Evolutionary conservation across 37 sponge, comb jelly and placozoan genomes (phyloP).

Genomic region (Chondrosia reniformis): DNA sequence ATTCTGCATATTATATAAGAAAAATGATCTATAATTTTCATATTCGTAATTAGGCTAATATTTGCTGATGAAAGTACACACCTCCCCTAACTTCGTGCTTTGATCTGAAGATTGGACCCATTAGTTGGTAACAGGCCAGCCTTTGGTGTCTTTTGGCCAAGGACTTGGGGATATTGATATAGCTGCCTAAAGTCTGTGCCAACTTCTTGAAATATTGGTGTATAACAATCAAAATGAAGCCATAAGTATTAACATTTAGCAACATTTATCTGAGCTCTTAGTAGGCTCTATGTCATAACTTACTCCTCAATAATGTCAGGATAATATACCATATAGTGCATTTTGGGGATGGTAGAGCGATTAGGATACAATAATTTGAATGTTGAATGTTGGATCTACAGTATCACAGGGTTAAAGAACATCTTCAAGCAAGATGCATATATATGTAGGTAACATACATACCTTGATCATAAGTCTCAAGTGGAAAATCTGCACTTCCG

Average conservation of each 20-base stretch:
- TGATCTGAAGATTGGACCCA: no score
- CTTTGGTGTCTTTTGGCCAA: constrained; percentile 40
- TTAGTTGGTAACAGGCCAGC: constrained; percentile 42
- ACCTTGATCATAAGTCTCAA: constrained; percentile 18
- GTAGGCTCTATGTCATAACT: background rate
- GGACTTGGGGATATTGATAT: constrained; percentile 22
- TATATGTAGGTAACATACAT: no score
- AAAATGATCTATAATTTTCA: no score
- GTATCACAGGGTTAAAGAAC: no score
- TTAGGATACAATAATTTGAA: constrained; percentile 50
- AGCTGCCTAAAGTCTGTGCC: background rate
- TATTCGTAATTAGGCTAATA: no score
- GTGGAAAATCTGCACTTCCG: constrained; percentile 2
- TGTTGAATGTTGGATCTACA: constrained; percentile 26
- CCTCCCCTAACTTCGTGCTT: no score
- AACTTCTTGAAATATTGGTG: constrained; percentile 33
- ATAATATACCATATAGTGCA: constrained; percentile 57
- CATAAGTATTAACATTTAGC: constrained; percentile 30
- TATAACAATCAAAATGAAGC: constrained; percentile 59
- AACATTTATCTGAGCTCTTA: constrained; percentile 37
- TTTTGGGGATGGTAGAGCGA: constrained; percentile 31
- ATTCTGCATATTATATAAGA: no score
- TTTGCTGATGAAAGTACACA: no score
- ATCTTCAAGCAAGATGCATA: no score
- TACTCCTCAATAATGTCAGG: constrained; percentile 42